Evolutionary conservation across 2,113 vertebrate genomes (phyloP).

Genomic region (Trachemys scripta): DNA sequence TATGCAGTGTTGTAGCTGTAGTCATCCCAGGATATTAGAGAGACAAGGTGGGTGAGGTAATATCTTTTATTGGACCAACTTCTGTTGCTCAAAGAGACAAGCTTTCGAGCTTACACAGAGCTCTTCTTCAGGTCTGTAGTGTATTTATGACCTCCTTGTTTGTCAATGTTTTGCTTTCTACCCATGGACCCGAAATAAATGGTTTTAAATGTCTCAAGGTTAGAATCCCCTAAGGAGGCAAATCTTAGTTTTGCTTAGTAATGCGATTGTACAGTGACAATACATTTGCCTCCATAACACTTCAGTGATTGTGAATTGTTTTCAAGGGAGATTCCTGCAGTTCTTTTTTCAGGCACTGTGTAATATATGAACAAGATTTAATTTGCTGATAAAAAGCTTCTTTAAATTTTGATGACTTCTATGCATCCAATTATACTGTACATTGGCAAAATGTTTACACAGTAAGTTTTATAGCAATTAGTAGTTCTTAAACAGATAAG

Average conservation of each 20-base stretch:
- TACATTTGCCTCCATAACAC: neutral
- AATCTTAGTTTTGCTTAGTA: conserved; percentile 25
- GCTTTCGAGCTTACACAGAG: neutral
- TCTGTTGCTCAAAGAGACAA: neutral
- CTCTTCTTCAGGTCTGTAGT: neutral
- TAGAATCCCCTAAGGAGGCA: conserved; percentile 32
- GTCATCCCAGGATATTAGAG: neutral
- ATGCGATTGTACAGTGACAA: neutral
- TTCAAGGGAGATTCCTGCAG: neutral
- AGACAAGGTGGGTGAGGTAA: neutral
- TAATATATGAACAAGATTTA: neutral
- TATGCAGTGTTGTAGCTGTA: neutral
- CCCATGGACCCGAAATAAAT: neutral
- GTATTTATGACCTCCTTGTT: neutral
- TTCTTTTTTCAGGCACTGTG: neutral
- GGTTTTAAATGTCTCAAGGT: neutral
- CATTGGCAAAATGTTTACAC: neutral
- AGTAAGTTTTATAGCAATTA: neutral
- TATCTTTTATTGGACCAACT: neutral
- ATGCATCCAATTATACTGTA: neutral
- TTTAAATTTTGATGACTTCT: neutral
- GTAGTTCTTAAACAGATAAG: neutral
- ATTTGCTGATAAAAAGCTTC: neutral
- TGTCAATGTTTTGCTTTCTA: neutral
- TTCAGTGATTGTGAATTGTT: neutral